Conservation (phyloP, 2,888 invertebrate species). For the Trachelus iudaicus region DNA sequence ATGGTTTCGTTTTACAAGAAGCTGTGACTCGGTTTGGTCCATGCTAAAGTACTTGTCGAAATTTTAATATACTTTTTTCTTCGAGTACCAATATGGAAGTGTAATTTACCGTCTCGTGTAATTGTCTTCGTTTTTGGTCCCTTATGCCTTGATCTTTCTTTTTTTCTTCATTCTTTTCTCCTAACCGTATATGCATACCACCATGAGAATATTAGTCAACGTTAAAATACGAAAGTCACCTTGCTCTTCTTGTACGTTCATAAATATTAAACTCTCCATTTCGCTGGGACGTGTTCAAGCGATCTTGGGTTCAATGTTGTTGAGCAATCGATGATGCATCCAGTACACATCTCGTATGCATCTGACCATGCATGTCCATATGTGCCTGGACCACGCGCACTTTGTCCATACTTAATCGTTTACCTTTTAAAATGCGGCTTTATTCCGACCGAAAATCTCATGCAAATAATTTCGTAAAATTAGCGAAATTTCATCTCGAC, state of each 20-base stretch:
- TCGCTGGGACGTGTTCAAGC: constrained; percentile 41
- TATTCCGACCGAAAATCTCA: background rate
- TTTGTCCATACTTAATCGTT: constrained; percentile 35
- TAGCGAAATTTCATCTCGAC: background rate
- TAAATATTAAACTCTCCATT: constrained; percentile 57
- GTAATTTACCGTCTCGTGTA: background rate
- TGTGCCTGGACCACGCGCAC: constrained; percentile 29
- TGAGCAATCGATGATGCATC: constrained; percentile 47
- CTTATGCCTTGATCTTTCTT: background rate
- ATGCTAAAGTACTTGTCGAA: background rate
- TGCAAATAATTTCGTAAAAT: background rate
- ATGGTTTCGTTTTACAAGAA: background rate
- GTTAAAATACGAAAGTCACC: constrained; percentile 25
- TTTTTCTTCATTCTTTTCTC: background rate
- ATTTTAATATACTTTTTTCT: background rate
- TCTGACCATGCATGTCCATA: constrained; percentile 38
- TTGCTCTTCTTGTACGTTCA: constrained; percentile 48
- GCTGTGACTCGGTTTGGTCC: background rate
- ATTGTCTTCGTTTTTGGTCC: background rate
- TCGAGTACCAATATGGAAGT: background rate
- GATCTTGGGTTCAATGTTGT: constrained; percentile 12
- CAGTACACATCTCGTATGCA: constrained; percentile 27
- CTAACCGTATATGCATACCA: background rate
- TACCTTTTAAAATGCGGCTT: constrained; percentile 29
- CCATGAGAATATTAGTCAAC: background rate